Evolutionary conservation across 1,140 invertebrate species (phyloP), one percentile per base, ranked within the genome.

Genomic region (Scaptomyza montana): DNA sequence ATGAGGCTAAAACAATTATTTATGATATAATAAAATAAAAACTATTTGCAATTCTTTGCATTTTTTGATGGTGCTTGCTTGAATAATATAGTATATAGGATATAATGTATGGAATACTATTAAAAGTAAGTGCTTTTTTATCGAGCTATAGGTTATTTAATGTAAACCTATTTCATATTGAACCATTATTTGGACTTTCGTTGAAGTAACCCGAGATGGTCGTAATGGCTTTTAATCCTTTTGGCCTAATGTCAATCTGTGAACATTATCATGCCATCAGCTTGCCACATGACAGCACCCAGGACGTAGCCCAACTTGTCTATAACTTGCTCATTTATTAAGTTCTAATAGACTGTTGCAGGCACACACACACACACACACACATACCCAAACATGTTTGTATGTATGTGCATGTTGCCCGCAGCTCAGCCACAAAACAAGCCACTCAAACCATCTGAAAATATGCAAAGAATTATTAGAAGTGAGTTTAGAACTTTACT

Each of bases 401-500:
- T 25, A 16, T 46, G 46, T 49, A 19, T 47, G 47, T 49, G 9
- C 16, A 39, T 19, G 39, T 33, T 39, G 16, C 33, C 56, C 45
- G 50, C 41, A 59, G 43, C 54, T 70, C 5, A 50, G 25, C 55
- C 62, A 47, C 74, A 47, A 69, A 68, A 86, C 74, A 71, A 74
- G 69, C 66, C 70, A 59, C 57, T 43, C 54, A 61, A 55, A 59
- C 51, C 50, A 66, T 39, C 66, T 71, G 57, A 77, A 80, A 85
- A 80, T 85, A 85, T 85, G 81, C 81, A 63, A 85, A 77, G 81
- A 80, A 85, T 78, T 71, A 67, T 71, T 69, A 51, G 61, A 65
- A 74, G 74, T 57, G 64, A 72, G 67, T 76, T 59, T 39, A 57
- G 28, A 56, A 80, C 45, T 74, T 56, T 43, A 43, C n/a, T 43